Evolutionary conservation across 1,140 invertebrate genomes (phyloP), one percentile per base, ranked within the genome.

Genomic region (Camponotus floridanus): DNA sequence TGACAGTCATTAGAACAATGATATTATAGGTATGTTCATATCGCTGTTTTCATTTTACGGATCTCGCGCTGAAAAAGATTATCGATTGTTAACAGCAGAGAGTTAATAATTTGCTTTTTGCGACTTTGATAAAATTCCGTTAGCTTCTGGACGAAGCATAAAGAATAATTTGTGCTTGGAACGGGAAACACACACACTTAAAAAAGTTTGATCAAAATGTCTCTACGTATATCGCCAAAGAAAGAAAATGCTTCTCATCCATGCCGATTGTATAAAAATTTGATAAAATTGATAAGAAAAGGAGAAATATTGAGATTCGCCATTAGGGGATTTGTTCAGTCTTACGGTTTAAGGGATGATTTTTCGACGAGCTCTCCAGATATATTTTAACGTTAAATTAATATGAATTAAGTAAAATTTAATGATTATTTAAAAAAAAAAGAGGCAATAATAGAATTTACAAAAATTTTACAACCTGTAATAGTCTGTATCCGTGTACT

Each of bases 201-300:
- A 80, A 74, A 89, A 90, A 91, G 73, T 87, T 90, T 86, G 70
- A 90, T 71, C 81, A 70, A 86, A 89, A 91, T 93, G 92, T 93
- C 92, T 45, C 8, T 42, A 0, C 2, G 42, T 45, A n/a, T 26
- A 87, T 92, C 80, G 61, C 76, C 84, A 48, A 51, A 51, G 67
- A 88, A 92, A 74, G 85, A 91, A 91, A 91, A 86, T 73, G 18
- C 33, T 64, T 55, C 8, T 62, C 51, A 26, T 64, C 5, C 26
- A 33, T 61, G 55, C 6, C 62, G 62, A 80, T 68, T 45, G 6
- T 74, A 48, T 71, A 61, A 26, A 26, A 26, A 26, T 26, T 26
- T 26, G 26, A 26, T 26, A 26, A 74, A 57, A 73, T 9, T 61
- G 31, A 18, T 64, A 89, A 87, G 8, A 65, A 87, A 76, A 73